Percentiles rank a stretch among this genome's conserved stretches.
phyloP scores from a whole-genome alignment of 2,888 invertebrate genomes.

The Andrena camellia region DNA sequence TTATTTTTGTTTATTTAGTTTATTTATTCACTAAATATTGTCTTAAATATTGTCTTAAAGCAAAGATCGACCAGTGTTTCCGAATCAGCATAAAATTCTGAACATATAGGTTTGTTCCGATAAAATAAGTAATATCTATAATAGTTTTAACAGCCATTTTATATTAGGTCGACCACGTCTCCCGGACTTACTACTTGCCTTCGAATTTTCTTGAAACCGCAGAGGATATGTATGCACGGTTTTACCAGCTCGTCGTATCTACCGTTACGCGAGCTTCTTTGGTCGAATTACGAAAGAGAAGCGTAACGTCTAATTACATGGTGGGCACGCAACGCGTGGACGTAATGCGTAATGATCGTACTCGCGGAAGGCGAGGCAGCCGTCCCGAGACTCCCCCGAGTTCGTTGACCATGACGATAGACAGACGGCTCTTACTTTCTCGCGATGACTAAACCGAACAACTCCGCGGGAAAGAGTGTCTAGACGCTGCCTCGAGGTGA shows the following conservation, averaged over 20 bases:
- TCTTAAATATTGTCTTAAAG: too few species aligned
- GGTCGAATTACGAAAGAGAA: slow-evolving; percentile 25
- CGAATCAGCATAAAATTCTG: too few species aligned
- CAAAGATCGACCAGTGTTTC: too few species aligned
- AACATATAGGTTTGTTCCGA: too few species aligned
- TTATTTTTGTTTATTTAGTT: too few species aligned
- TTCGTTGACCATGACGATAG: slow-evolving; percentile 77
- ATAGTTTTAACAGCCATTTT: too few species aligned
- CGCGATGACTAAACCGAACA: slow-evolving; percentile 51
- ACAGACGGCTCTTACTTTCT: slow-evolving; percentile 77
- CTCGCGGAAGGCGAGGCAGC: slow-evolving; percentile 66
- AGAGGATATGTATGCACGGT: too few species aligned
- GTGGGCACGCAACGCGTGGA: slow-evolving; percentile 45
- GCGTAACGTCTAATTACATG: slow-evolving; percentile 47
- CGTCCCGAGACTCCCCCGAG: slow-evolving; percentile 58
- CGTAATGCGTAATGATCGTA: slow-evolving; percentile 55
- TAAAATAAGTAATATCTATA: too few species aligned
- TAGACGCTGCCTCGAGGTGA: slow-evolving; percentile 16
- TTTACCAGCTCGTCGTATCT: neutral
- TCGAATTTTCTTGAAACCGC: neutral
- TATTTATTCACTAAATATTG: too few species aligned
- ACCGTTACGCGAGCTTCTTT: neutral
- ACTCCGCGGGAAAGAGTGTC: slow-evolving; percentile 35
- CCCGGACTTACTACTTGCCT: neutral
- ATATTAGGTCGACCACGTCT: too few species aligned